These are phyloP conservation scores for Phallusia fumigata DNA, from an alignment of 23 tunicate genomes.

Conservation along the genomic window DNA sequence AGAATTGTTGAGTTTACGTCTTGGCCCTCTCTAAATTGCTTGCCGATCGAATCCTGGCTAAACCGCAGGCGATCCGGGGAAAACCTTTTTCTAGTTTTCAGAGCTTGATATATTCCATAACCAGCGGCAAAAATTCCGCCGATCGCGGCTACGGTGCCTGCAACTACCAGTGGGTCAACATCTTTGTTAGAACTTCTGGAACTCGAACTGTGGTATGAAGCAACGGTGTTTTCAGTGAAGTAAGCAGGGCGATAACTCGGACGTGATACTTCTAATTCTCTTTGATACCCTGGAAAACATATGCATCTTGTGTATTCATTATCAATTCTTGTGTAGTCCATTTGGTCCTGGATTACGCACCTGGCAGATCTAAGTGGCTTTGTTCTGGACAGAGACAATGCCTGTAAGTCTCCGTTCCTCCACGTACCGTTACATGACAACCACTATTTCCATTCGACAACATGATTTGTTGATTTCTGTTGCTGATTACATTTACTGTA, in stretches of 20 bases:
- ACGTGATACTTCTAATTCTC: too few relatives aligned
- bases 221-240: too few relatives aligned
- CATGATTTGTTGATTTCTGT: background rate
- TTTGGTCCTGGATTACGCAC: too few relatives aligned
- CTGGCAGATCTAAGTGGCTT: background rate
- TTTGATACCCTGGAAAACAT: too few relatives aligned
- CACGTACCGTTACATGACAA: background rate
- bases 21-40: background rate
- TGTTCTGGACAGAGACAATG: background rate
- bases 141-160: background rate
- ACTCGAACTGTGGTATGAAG: too few relatives aligned
- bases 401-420: background rate
- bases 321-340: too few relatives aligned
- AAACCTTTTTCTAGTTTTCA: background rate
- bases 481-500: background rate
- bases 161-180: too few relatives aligned
- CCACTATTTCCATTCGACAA: background rate
- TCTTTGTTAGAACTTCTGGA: too few relatives aligned
- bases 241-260: too few relatives aligned
- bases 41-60: conserved; percentile 5
- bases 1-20: conserved; percentile 3
- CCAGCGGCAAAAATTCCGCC: background rate
- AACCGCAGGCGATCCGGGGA: background rate
- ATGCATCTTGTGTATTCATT: too few relatives aligned
- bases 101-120: background rate